Evolutionary conservation across 1,140 invertebrate genomes (phyloP), one percentile per base, ranked within the genome.

Genomic region (Drosophila eugracilis): DNA sequence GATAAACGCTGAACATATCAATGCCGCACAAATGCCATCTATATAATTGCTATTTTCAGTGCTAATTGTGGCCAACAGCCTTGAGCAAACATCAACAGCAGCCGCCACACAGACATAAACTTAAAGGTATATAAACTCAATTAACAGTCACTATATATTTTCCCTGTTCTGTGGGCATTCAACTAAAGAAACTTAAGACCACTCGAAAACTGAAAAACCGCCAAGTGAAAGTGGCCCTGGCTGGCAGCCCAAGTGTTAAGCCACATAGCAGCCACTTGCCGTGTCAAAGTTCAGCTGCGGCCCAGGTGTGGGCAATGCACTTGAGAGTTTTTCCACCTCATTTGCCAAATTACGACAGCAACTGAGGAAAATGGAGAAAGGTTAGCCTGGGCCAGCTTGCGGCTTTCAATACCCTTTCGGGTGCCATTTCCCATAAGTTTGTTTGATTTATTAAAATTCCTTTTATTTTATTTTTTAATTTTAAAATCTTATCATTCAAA

Each of bases 211-310:
- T 32, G 9, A 9, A 10, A 32, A 12, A 12, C 41, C 48, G 19
- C 32, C 71, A 86, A 86, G 81, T 86, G 81, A 86, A 86, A 86
- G 81, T 86, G 77, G 77, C 59, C 55, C 52, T 49, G 30, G 50
- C 15, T 30, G 28, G 32, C 44, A 17, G 32, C 34, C 22, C 58
- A 62, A 39, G 39, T 26, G 55, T 10, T 17, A 30, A 26, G 28
- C n/a, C 15, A 14, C 55, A 15, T 17, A 47, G 28, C 41, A 32
- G 58, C 57, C 63, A 66, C 63, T 67, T 67, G 63, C 28, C 36
- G 22, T 47, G 72, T 75, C 72, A 75, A 65, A 75, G 72, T 75
- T 75, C 72, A 66, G 4, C 36, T 58, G 49, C 48, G 59, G 28
- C 52, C 54, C 65, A 65, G 63, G 45, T 67, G 55, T 60, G 52